A percentile compares a stretch with the other conserved stretches of the same genome.
These are phyloP conservation scores for Oligia strigilis DNA, from an alignment of 2,888 invertebrate species.

Conservation along the genomic window DNA sequence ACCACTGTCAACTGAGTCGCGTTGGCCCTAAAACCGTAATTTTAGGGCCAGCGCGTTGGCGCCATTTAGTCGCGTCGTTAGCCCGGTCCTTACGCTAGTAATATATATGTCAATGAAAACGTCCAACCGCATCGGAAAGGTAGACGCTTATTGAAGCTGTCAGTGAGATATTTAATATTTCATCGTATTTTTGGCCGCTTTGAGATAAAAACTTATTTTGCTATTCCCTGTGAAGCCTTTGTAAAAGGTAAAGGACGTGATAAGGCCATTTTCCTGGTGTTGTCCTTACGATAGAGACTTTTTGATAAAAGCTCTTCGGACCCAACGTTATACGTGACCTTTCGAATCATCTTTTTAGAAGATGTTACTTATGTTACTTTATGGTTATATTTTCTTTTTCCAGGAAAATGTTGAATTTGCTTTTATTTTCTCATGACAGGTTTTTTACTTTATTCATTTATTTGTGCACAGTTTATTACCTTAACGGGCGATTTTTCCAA, in stretches of 20 bases:
- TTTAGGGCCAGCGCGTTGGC: too few species aligned
- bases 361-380: constrained; percentile 26
- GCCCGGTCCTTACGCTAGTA: too few species aligned
- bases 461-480: neutral
- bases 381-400: constrained; percentile 34
- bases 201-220: constrained; percentile 48
- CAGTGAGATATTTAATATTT: constrained; percentile 61
- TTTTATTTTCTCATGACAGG: constrained; percentile 2
- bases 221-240: constrained; percentile 54
- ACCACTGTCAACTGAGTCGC: too few species aligned
- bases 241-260: constrained; percentile 47
- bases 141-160: constrained; percentile 51
- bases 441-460: neutral
- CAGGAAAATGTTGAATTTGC: neutral
- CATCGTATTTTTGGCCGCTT: constrained; percentile 48
- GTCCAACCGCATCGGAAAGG: constrained; percentile 45
- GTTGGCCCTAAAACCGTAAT: too few species aligned
- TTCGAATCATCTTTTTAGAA: constrained; percentile 45
- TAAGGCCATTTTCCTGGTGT: constrained; percentile 47
- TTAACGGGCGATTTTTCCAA: too few species aligned
- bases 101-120: too few species aligned
- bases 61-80: too few species aligned
- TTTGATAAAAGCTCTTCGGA: constrained; percentile 40
- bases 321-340: constrained; percentile 40
- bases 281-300: constrained; percentile 30